Evolutionary conservation across 2,113 vertebrate genomes (phyloP).

Genomic region (Sturnira hondurensis): DNA sequence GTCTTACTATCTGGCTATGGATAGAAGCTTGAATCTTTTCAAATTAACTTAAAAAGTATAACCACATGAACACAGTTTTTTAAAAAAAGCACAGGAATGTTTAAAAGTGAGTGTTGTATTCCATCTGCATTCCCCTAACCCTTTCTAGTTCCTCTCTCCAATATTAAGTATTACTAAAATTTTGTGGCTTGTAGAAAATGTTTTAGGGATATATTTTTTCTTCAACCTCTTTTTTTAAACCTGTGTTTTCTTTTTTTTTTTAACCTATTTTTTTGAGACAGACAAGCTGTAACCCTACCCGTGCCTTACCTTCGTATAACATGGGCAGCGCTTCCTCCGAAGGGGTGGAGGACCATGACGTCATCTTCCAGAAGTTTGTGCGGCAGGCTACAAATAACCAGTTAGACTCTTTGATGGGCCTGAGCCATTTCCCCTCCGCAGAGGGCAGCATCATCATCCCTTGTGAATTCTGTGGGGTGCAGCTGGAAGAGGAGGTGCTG

Average conservation of each 20-base stretch:
- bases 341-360: not conserved
- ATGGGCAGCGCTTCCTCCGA: conserved; percentile 82
- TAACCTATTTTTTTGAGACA: conserved; percentile 68
- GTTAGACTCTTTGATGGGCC: conserved; percentile 76
- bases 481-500: conserved; percentile 90
- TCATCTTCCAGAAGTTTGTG: conserved; percentile 39
- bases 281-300: conserved; percentile 93
- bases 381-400: conserved; percentile 52
- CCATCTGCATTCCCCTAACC: not conserved
- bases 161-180: not conserved
- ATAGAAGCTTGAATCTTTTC: conserved; percentile 26
- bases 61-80: not conserved
- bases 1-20: not conserved
- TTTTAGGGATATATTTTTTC: not conserved
- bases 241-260: not conserved
- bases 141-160: not conserved
- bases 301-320: conserved; percentile 89
- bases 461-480: conserved; percentile 95
- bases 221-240: not conserved
- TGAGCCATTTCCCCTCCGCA: conserved; percentile 74
- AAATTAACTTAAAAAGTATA: conserved; percentile 14
- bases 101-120: conserved; percentile 25
- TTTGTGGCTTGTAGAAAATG: not conserved
- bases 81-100: not conserved
- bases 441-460: conserved; percentile 88